These are phyloP conservation scores for Phragmatobia fuliginosa DNA, from an alignment of 2,888 invertebrate genomes.

Conservation along the genomic window DNA sequence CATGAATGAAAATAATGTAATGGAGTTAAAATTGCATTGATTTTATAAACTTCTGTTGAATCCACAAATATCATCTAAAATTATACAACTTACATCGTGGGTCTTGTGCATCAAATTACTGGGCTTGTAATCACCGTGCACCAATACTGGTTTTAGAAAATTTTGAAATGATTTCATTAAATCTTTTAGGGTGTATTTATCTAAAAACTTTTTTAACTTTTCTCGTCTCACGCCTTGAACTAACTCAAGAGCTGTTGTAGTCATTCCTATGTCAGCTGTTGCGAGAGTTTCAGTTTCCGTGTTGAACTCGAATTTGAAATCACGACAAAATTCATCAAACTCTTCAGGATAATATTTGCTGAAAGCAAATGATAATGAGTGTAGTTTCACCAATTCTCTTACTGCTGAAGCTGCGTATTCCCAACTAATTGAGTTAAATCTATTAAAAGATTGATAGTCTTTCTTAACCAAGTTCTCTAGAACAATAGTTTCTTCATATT, in stretches of 20 bases:
- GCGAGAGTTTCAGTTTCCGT: background rate
- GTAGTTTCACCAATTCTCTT: slow-evolving; percentile 60
- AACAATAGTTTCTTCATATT: slow-evolving; percentile 58
- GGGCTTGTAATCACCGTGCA: slow-evolving; percentile 49
- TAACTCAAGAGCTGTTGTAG: background rate
- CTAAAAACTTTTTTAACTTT: slow-evolving; percentile 4
- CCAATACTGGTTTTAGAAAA: slow-evolving; percentile 9
- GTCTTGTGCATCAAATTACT: slow-evolving; percentile 54
- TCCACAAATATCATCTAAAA: background rate
- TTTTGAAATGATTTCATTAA: background rate
- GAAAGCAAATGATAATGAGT: slow-evolving; percentile 64
- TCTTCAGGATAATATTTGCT: slow-evolving; percentile 54
- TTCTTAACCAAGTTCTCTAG: slow-evolving; percentile 55
- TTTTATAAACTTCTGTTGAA: no score
- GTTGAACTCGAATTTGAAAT: slow-evolving; percentile 8
- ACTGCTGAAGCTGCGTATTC: slow-evolving; percentile 52
- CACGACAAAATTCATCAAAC: slow-evolving; percentile 31
- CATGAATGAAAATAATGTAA: no score
- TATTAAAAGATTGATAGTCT: slow-evolving; percentile 56
- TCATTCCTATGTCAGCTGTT: background rate
- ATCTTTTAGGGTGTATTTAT: background rate
- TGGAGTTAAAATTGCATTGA: no score
- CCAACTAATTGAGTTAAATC: slow-evolving; percentile 56
- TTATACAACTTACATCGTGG: slow-evolving; percentile 34
- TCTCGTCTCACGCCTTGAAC: background rate